A percentile compares a stretch with the other conserved stretches of the same genome.
Evolutionary conservation across 2,113 vertebrate genomes (phyloP).

Genomic region (Microcebus murinus): DNA sequence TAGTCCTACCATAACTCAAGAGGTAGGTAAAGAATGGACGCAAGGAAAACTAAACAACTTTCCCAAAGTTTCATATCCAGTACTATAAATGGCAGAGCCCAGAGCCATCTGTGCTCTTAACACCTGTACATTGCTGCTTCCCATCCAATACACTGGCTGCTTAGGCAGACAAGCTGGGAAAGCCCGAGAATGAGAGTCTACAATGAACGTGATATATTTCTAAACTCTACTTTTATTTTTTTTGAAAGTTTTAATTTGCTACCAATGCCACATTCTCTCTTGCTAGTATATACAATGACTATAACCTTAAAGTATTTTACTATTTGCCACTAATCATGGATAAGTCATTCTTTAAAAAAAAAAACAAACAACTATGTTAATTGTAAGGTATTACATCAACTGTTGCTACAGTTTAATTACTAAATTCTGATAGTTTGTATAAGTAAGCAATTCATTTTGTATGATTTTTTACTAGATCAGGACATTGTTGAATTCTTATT

Average conservation of each 20-base stretch:
- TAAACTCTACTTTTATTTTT: constrained; percentile 29
- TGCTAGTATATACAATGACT: neutral
- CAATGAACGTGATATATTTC: neutral
- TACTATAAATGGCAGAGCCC: neutral
- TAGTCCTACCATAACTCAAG: neutral
- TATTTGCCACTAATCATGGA: neutral
- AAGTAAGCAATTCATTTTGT: constrained; percentile 20
- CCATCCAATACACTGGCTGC: neutral
- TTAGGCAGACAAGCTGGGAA: neutral
- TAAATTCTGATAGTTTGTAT: neutral
- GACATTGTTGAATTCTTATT: neutral
- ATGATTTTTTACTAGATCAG: neutral
- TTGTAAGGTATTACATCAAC: neutral
- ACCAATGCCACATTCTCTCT: neutral
- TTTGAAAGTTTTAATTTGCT: neutral
- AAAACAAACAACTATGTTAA: neutral
- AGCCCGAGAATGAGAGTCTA: neutral
- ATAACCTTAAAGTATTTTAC: neutral
- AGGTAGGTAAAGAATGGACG: neutral
- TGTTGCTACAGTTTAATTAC: neutral
- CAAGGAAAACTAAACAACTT: constrained; percentile 3
- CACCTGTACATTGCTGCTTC: neutral
- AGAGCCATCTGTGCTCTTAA: neutral
- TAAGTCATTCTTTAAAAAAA: neutral
- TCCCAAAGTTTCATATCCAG: neutral